Conservation (phyloP, 1,140 invertebrate genomes). For the Penaeus chinensis region DNA sequence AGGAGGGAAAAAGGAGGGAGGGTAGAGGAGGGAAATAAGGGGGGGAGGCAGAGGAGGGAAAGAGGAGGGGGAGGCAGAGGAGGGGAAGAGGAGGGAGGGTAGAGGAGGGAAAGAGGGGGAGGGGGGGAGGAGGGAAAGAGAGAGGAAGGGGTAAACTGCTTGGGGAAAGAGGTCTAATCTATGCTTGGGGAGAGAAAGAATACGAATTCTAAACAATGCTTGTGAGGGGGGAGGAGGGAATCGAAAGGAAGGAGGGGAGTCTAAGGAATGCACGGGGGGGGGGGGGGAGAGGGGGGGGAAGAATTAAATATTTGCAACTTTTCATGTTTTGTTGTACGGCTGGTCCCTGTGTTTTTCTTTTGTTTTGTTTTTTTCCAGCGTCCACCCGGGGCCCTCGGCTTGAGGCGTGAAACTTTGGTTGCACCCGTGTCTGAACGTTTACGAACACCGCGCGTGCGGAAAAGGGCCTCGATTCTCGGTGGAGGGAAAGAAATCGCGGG, state of each 20-base stretch:
- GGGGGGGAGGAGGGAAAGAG: constrained; percentile 24
- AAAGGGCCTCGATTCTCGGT: too few species aligned
- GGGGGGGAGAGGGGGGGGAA: not conserved
- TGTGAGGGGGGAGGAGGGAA: not conserved
- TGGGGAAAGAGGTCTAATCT: not conserved
- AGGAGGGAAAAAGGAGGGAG: not conserved
- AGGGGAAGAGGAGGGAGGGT: not conserved
- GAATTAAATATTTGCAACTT: too few species aligned
- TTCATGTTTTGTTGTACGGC: too few species aligned
- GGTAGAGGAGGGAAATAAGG: not conserved
- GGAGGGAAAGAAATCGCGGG: too few species aligned
- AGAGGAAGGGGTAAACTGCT: not conserved
- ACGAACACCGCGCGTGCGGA: too few species aligned
- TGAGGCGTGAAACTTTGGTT: too few species aligned
- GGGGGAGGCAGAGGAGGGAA: constrained; percentile 13
- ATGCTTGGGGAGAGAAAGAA: constrained; percentile 1
- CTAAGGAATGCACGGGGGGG: not conserved
- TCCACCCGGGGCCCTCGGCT: too few species aligned
- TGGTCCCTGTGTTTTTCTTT: too few species aligned
- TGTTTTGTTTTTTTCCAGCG: too few species aligned
- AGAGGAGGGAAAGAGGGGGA: not conserved
- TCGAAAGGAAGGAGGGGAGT: not conserved
- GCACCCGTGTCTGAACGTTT: too few species aligned
- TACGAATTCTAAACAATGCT: too few species aligned
- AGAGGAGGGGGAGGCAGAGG: not conserved